Evolutionary conservation across 2,888 invertebrate genomes (phyloP), one percentile per base, ranked within the genome.

Genomic region (Cheilosia urbana): DNA sequence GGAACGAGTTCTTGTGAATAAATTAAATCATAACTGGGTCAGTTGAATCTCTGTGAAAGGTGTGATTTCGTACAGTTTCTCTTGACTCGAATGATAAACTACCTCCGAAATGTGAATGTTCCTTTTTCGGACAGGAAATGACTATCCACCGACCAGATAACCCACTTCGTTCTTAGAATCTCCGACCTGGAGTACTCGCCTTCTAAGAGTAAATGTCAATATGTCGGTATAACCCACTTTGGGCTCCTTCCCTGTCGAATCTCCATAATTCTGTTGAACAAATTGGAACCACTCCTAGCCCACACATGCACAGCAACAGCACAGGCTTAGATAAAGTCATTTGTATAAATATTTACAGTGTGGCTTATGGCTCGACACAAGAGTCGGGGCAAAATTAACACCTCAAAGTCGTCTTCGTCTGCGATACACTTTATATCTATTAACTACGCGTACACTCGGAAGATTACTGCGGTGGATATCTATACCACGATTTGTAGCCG

Each of bases 301-400:
- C 65, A 71, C 57, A 63, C 37, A 40, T 13, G 15, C 4, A 11
- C 21, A 53, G 7, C 47, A 65, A 13, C 3, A 6, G 27, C 15
- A 7, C 49, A 51, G n/a, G 27, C 53, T 15, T 15, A 34, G 81
- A 81, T 82, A 82, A 58, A 82, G 81, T 71, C 81, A 82, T 82
- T 82, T 82, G 65, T 77, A 65, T 71, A 82, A 82, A 82, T 77
- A 82, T 82, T 77, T 77, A 82, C 77, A 30, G 58, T 68, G 77
- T 19, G 9, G 71, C 76, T 71, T 58, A 65, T 34, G 81, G 71
- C 82, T 21, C 13, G 6, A 27, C 13, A 24, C 13, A 5, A 24
- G 5, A 21, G 24, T 5, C 19, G 21, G 27, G 21, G 2, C 24
- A 34, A 49, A 73, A 79, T 83, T 79, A 79, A 79, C 83, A 83